Percentiles rank a stretch among this genome's conserved stretches.
Evolutionary conservation across 2,888 invertebrate genomes (phyloP).

Genomic region (Ichneumoninae sp.): DNA sequence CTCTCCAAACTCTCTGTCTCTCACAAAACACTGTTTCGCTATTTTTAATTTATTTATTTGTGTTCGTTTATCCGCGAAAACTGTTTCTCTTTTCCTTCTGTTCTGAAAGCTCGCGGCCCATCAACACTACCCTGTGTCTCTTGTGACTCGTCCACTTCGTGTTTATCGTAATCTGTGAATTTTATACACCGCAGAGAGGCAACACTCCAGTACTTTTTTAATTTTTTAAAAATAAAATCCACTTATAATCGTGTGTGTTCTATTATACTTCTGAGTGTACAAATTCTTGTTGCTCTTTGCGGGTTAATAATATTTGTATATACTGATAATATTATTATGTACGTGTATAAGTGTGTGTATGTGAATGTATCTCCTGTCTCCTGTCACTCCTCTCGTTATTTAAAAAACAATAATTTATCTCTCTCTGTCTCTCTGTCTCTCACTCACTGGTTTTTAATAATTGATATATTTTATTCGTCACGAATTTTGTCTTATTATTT

Average conservation of each 20-base stretch:
- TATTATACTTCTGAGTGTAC: slow-evolving; percentile 2
- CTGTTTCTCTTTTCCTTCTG: neutral
- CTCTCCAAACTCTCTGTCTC: slow-evolving; percentile 53
- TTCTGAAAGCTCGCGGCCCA: neutral
- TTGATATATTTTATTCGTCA: slow-evolving; percentile 19
- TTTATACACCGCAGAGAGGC: slow-evolving; percentile 3
- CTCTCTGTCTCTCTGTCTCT: slow-evolving; percentile 59
- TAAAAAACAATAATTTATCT: slow-evolving; percentile 22
- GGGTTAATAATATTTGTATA: slow-evolving; percentile 44
- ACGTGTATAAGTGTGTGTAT: slow-evolving; percentile 61
- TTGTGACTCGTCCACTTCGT: neutral
- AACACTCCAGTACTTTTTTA: neutral
- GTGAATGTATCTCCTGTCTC: slow-evolving; percentile 52
- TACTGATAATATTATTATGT: slow-evolving; percentile 25
- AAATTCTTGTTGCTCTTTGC: slow-evolving; percentile 25
- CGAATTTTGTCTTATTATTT: slow-evolving; percentile 45
- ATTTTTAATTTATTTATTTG: slow-evolving; percentile 4
- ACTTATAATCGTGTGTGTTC: slow-evolving; percentile 15
- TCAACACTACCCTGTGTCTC: neutral
- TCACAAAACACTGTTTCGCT: slow-evolving; percentile 41
- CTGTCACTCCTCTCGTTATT: slow-evolving; percentile 26
- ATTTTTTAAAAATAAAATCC: neutral
- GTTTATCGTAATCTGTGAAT: slow-evolving; percentile 2
- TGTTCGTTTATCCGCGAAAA: slow-evolving; percentile 7
- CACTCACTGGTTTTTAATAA: slow-evolving; percentile 40